These are phyloP conservation scores for Caiman crocodilus DNA, from an alignment of 2,797 vertebrate genomes.

Conservation along the genomic window DNA sequence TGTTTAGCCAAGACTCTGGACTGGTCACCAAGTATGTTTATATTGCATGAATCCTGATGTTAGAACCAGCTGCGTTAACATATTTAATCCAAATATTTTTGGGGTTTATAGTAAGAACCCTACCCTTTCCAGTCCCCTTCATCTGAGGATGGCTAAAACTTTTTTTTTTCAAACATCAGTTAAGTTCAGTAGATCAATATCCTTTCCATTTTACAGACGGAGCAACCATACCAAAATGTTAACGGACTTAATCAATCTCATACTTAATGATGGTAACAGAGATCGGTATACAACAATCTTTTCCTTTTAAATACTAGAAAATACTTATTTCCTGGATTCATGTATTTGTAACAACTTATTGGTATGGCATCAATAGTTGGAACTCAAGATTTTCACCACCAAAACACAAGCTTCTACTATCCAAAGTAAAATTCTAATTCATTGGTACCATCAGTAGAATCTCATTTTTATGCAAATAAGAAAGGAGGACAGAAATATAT, in stretches of 20 bases:
- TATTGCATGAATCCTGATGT: background rate
- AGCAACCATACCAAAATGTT: background rate
- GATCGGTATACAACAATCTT: background rate
- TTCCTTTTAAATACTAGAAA: background rate
- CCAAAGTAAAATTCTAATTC: background rate
- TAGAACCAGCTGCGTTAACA: background rate
- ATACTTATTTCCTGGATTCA: background rate
- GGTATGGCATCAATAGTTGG: background rate
- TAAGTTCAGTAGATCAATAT: constrained; percentile 37
- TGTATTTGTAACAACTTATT: background rate
- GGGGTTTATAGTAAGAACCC: constrained; percentile 1
- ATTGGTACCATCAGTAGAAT: background rate
- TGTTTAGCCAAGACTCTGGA: background rate
- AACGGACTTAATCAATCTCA: constrained; percentile 13
- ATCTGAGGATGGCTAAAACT: constrained; percentile 1
- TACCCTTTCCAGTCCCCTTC: constrained; percentile 27
- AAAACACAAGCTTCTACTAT: background rate
- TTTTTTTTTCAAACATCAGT: background rate
- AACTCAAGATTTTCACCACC: background rate
- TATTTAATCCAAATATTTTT: background rate
- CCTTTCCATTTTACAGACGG: constrained; percentile 1
- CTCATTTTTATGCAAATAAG: background rate
- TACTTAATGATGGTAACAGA: background rate
- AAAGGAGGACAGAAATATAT: background rate
- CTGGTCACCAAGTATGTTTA: background rate